These are phyloP conservation scores for Mesorhabditis spiculigera DNA, from an alignment of 2,888 invertebrate genomes.

Conservation along the genomic window DNA sequence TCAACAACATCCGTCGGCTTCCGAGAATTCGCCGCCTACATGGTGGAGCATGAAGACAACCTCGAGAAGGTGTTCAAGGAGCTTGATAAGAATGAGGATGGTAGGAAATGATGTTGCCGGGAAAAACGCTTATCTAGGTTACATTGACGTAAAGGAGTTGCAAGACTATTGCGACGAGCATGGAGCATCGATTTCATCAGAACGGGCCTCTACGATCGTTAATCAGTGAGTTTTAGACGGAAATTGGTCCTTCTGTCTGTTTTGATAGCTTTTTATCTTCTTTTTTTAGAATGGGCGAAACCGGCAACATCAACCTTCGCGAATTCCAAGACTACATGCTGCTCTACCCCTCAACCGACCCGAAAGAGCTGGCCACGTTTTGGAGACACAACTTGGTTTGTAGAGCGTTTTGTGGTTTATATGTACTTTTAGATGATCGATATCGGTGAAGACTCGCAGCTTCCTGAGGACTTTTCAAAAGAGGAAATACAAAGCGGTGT, in stretches of 20 bases:
- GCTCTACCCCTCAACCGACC: slow-evolving; percentile 84
- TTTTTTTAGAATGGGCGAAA: slow-evolving; percentile 83
- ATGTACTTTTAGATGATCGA: slow-evolving; percentile 51
- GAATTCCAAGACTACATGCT: slow-evolving; percentile 96
- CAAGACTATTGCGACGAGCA: slow-evolving; percentile 86
- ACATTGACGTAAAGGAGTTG: slow-evolving; percentile 75
- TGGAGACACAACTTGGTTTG: slow-evolving; percentile 87
- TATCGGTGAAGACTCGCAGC: slow-evolving; percentile 87
- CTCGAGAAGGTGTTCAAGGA: slow-evolving; percentile 85
- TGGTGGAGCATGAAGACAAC: slow-evolving; percentile 91
- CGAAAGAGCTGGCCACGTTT: slow-evolving; percentile 86
- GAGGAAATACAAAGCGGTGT: slow-evolving; percentile 82
- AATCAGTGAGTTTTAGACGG: slow-evolving; percentile 70
- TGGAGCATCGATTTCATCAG: slow-evolving; percentile 79
- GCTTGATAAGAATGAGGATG: slow-evolving; percentile 91
- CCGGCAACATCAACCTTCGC: slow-evolving; percentile 69
- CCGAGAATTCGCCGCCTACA: slow-evolving; percentile 85
- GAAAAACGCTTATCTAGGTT: slow-evolving; percentile 50
- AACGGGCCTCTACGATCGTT: slow-evolving; percentile 81
- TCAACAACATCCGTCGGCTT: slow-evolving; percentile 24
- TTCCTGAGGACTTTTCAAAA: slow-evolving; percentile 96
- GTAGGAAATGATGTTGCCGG: slow-evolving; percentile 60
- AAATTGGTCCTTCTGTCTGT: slow-evolving; percentile 13
- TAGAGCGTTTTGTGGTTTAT: background rate
- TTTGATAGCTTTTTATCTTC: background rate